Evolutionary conservation across 2,113 vertebrate species (phyloP), one percentile per base, ranked within the genome.

Genomic region (Misgurnus anguillicaudatus): DNA sequence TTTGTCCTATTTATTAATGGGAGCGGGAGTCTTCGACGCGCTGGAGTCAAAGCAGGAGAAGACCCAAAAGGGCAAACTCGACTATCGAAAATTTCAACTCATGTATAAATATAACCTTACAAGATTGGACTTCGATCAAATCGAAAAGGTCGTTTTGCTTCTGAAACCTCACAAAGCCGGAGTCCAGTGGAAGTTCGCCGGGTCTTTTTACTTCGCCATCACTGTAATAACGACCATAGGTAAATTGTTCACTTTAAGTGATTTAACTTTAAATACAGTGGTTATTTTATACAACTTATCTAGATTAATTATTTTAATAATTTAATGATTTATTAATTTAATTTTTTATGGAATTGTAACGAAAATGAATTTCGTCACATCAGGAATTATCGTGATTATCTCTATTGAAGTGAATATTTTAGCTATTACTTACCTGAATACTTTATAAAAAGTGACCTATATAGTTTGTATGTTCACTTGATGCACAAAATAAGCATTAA

Each of bases 171-270:
- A 98, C 92, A 97, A 97, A 90, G 95, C 97, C 3, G 97, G 96
- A 16, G 93, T 98, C 81, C 97, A 98, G 93, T 98, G 97, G 97
- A 95, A 93, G 84, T 98, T 98, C 87, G 93, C 96, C 13, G 97
- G 97, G 0, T 98, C 97, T 75, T 98, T 98, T 84, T 98, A 98
- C 91, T 98, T 98, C 91, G 96, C 96, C 92, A 98, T 98, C 94
- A 98, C 97, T 89, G 97, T 98, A 93, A 98, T 98, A 87, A 98
- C 97, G 41, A 98, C 97, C 1, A 98, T 98, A 91, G 97, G 97
- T 98, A 92, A 89, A 51, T 17, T n/a, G 41, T 57, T 24, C 31
- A 64, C 21, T 31, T 11, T 58, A 55, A 60, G 8, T 45, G 5
- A 42, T 36, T 0, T 10, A 31, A 57, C 53, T 57, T 57, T 19